A percentile compares a stretch with the other conserved stretches of the same genome.
Conservation (phyloP, 1,140 invertebrate species). For the Drosophila setifemur region DNA sequence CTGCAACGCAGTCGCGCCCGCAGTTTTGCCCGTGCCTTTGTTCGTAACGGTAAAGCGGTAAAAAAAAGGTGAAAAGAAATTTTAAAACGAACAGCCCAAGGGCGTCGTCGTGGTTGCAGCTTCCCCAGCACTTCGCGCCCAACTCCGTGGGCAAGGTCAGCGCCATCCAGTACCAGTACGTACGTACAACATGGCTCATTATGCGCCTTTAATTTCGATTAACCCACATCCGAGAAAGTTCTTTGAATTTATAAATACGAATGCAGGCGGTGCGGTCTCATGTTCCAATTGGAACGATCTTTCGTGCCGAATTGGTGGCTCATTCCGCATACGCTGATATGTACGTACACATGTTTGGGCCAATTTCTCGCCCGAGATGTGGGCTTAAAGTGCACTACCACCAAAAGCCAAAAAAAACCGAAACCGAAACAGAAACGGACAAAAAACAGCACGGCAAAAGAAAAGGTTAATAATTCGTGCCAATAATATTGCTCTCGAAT, state of each 20-base stretch:
- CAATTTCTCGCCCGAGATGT: conserved; percentile 45
- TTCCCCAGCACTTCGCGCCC: background rate
- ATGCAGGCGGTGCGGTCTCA: conserved; percentile 27
- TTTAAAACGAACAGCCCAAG: background rate
- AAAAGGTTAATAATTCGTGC: conserved; percentile 58
- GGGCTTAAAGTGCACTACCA: conserved; percentile 52
- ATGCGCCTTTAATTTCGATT: conserved; percentile 5
- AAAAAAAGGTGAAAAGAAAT: background rate
- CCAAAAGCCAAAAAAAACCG: conserved; percentile 23
- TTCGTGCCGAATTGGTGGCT: conserved; percentile 40
- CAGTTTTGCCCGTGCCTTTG: background rate
- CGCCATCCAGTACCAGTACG: background rate
- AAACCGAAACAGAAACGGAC: background rate
- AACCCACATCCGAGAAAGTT: conserved; percentile 34
- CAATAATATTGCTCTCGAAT: conserved; percentile 54
- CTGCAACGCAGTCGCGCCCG: background rate
- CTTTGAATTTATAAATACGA: conserved; percentile 30
- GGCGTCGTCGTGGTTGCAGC: conserved; percentile 6
- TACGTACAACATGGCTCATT: conserved; percentile 6
- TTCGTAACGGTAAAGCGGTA: conserved; percentile 13
- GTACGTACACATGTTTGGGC: conserved; percentile 26
- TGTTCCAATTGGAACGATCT: conserved; percentile 45
- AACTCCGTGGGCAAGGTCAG: conserved; percentile 41
- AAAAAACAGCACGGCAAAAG: conserved; percentile 14
- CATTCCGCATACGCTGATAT: conserved; percentile 26